These are phyloP conservation scores for Trissolcus brochymenae DNA, from an alignment of 2,888 invertebrate species.

Conservation along the genomic window DNA sequence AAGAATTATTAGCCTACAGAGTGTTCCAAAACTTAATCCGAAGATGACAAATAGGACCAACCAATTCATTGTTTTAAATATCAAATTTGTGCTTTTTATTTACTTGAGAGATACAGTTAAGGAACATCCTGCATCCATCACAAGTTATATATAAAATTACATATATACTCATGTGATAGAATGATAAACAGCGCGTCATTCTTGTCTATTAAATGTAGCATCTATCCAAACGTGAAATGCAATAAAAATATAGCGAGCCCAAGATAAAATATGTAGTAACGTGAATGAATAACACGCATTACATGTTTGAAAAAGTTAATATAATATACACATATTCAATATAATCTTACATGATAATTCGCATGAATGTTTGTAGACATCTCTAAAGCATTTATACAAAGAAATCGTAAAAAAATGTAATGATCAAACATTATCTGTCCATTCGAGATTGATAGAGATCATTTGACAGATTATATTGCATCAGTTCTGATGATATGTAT, in stretches of 20 bases:
- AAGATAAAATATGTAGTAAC: slow-evolving; percentile 55
- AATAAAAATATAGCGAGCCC: slow-evolving; percentile 65
- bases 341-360: slow-evolving; percentile 20
- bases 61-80: neutral
- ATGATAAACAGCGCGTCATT: slow-evolving; percentile 68
- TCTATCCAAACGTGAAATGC: slow-evolving; percentile 67
- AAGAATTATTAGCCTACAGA: slow-evolving; percentile 53
- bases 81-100: neutral
- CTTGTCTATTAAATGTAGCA: slow-evolving; percentile 70
- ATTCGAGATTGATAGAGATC: slow-evolving; percentile 8
- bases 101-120: slow-evolving; percentile 34
- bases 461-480: slow-evolving; percentile 8
- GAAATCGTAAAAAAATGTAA: neutral
- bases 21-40: slow-evolving; percentile 39
- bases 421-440: neutral
- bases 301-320: slow-evolving; percentile 40
- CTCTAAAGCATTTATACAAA: neutral
- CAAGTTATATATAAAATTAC: slow-evolving; percentile 36
- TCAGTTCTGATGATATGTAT: slow-evolving; percentile 26
- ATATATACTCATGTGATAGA: slow-evolving; percentile 31
- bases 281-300: slow-evolving; percentile 45
- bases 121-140: slow-evolving; percentile 52
- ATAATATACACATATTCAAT: slow-evolving; percentile 45
- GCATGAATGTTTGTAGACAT: neutral
- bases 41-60: slow-evolving; percentile 13